Percentiles rank a stretch among this genome's conserved stretches.
These are phyloP conservation scores for Sebastes taczanowskii DNA, from an alignment of 2,797 vertebrate genomes.

Conservation along the genomic window DNA sequence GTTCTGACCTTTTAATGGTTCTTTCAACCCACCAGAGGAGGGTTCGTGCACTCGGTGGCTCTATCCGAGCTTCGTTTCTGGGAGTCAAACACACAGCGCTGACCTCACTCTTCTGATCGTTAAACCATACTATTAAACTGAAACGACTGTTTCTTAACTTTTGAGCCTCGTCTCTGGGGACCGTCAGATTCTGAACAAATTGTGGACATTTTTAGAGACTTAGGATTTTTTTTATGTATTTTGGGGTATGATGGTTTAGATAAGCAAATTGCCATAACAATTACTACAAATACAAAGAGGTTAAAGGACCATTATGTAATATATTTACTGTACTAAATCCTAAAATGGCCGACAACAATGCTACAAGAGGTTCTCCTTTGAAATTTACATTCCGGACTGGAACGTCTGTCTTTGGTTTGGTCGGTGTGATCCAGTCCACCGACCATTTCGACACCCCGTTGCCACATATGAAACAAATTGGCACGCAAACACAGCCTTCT, in stretches of 20 bases:
- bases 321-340: too few relatives aligned
- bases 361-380: too few relatives aligned
- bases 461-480: too few relatives aligned
- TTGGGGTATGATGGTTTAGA: not conserved
- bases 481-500: too few relatives aligned
- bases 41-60: constrained; percentile 23
- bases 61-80: constrained; percentile 13
- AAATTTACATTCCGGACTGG: too few relatives aligned
- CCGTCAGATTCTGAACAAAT: not conserved
- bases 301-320: too few relatives aligned
- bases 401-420: too few relatives aligned
- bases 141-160: constrained; percentile 37
- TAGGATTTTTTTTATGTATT: not conserved
- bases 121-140: constrained; percentile 39
- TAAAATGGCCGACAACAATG: too few relatives aligned
- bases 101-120: constrained; percentile 37
- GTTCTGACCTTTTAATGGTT: constrained; percentile 47
- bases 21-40: constrained; percentile 35
- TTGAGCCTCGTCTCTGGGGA: not conserved
- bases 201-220: not conserved
- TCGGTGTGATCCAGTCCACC: too few relatives aligned
- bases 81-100: constrained; percentile 26
- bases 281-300: not conserved
- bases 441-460: too few relatives aligned
- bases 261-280: not conserved